Evolutionary conservation across 1,140 invertebrate species (phyloP).

Genomic region (Drosophila sturtevanti): DNA sequence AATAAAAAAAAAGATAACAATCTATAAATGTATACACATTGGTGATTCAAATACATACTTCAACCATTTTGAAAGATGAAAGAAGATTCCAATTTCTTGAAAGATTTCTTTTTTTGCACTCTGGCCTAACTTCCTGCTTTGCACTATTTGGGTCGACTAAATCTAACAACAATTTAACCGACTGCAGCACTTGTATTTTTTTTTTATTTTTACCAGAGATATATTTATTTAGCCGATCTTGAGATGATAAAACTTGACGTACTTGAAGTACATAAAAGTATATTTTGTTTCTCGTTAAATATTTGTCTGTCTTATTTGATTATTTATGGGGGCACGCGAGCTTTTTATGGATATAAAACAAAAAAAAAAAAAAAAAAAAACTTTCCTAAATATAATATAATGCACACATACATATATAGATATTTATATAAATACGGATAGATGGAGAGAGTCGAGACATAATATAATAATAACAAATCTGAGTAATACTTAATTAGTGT

Average conservation of each 20-base stretch:
- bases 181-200: background rate
- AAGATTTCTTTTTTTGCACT: slow-evolving; percentile 9
- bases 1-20: background rate
- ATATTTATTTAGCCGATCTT: slow-evolving; percentile 17
- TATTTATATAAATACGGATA: background rate
- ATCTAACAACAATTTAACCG: background rate
- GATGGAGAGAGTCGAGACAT: background rate
- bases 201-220: background rate
- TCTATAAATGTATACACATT: too few relatives aligned
- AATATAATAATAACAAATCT: background rate
- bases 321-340: slow-evolving; percentile 34
- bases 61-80: slow-evolving; percentile 42
- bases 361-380: slow-evolving; percentile 20
- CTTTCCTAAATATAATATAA: background rate
- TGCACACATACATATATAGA: background rate
- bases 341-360: slow-evolving; percentile 29
- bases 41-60: slow-evolving; percentile 34
- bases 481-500: background rate
- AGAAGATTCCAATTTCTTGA: background rate
- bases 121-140: slow-evolving; percentile 8
- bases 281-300: slow-evolving; percentile 31
- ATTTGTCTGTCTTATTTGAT: slow-evolving; percentile 32
- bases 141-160: slow-evolving; percentile 25
- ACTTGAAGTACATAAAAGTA: slow-evolving; percentile 43
- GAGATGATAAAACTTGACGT: slow-evolving; percentile 36